Conservation (phyloP, 2,113 vertebrate genomes). For the Callopanchax toddi region DNA sequence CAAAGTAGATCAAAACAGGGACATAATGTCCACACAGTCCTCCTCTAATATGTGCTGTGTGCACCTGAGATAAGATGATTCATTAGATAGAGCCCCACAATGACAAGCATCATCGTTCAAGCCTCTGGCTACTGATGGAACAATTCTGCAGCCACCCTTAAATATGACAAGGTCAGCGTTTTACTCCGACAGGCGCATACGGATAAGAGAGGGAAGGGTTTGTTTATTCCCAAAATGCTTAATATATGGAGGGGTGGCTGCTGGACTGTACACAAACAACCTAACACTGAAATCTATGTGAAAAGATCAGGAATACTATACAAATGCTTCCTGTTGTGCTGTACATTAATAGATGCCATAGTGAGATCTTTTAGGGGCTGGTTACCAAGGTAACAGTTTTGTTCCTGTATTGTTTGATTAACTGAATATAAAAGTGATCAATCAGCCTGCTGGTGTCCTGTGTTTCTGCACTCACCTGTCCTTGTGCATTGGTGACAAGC, state of each 20-base stretch:
- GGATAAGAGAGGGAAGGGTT: constrained; percentile 67
- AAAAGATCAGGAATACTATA: constrained; percentile 56
- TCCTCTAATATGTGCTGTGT: constrained; percentile 95
- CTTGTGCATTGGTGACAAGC: constrained; percentile 99
- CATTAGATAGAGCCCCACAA: constrained; percentile 92
- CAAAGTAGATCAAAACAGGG: constrained; percentile 86
- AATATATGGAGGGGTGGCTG: constrained; percentile 51
- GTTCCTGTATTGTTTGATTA: constrained; percentile 19
- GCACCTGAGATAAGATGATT: constrained; percentile 99
- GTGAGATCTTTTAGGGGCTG: constrained; percentile 18
- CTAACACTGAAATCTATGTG: constrained; percentile 43
- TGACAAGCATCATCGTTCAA: constrained; percentile 99
- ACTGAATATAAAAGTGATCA: not conserved
- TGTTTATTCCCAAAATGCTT: constrained; percentile 72
- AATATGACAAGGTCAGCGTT: constrained; percentile 99
- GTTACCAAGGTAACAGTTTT: constrained; percentile 15
- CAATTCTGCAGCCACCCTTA: constrained; percentile 93
- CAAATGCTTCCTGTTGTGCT: constrained; percentile 22
- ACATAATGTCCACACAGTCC: constrained; percentile 89
- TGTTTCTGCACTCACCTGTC: constrained; percentile 89
- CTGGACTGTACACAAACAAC: constrained; percentile 45
- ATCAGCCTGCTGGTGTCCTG: not conserved
- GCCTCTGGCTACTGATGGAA: constrained; percentile 95
- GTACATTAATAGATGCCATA: constrained; percentile 23
- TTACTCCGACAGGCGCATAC: constrained; percentile 73